These are phyloP conservation scores for Xanthia togata DNA, from an alignment of 2,888 invertebrate genomes.

Conservation along the genomic window DNA sequence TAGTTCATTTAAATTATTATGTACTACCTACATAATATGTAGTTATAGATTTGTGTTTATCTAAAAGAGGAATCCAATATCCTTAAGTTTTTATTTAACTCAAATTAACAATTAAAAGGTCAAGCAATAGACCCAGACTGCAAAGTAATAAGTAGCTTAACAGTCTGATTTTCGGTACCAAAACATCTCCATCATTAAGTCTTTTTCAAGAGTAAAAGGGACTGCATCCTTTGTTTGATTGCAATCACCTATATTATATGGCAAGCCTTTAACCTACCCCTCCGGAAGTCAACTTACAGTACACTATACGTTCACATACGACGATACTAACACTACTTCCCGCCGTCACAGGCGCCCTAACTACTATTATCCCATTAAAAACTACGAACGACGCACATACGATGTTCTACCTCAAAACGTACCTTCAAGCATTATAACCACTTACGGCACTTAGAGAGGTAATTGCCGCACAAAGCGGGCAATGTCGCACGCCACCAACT, in stretches of 20 bases:
- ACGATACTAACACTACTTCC: constrained; percentile 18
- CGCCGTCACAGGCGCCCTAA: constrained; percentile 6
- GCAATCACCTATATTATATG: neutral
- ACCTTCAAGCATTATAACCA: constrained; percentile 57
- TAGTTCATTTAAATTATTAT: neutral
- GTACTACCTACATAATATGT: neutral
- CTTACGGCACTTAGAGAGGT: constrained; percentile 53
- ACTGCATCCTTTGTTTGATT: neutral
- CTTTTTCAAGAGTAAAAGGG: neutral
- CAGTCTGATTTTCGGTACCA: neutral
- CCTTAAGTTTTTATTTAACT: neutral
- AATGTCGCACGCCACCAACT: constrained; percentile 66
- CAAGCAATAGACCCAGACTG: neutral
- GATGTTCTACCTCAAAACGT: constrained; percentile 30
- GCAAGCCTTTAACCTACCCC: neutral
- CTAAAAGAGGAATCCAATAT: neutral
- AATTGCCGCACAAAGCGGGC: constrained; percentile 62
- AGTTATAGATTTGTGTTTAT: neutral
- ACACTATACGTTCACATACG: neutral
- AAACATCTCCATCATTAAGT: neutral
- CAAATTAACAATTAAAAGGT: neutral
- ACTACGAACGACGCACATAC: constrained; percentile 41
- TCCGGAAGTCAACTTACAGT: constrained; percentile 16
- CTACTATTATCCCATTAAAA: constrained; percentile 47
- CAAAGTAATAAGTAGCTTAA: neutral